Percentiles rank a stretch among this genome's conserved stretches.
Evolutionary conservation across 2,888 invertebrate species (phyloP).

Genomic region (Ctena decussata): DNA sequence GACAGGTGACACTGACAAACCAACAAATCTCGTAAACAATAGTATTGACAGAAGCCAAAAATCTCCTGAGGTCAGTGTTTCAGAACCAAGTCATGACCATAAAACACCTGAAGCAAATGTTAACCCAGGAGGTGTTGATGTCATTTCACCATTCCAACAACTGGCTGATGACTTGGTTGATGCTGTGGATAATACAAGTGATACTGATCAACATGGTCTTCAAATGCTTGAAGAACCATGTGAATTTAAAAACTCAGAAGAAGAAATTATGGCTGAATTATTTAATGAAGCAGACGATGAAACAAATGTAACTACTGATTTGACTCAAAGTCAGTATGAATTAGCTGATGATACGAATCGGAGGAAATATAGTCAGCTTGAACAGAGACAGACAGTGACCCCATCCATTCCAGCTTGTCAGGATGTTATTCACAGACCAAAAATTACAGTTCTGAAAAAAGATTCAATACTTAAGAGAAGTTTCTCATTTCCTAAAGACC

Average conservation of each 20-base stretch:
- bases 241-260: not conserved
- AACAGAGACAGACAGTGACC: too few species aligned
- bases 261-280: not conserved
- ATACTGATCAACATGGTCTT: not conserved
- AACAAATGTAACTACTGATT: too few species aligned
- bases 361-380: too few species aligned
- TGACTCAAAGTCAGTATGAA: too few species aligned
- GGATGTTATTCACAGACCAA: too few species aligned
- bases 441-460: not conserved
- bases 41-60: not conserved
- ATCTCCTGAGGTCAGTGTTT: not conserved
- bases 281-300: not conserved
- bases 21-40: not conserved
- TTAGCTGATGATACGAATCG: too few species aligned
- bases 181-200: not conserved
- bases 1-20: not conserved
- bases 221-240: not conserved
- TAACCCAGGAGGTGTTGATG: not conserved
- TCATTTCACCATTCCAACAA: slow-evolving; percentile 51
- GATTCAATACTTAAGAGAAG: not conserved
- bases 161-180: slow-evolving; percentile 16
- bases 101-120: not conserved
- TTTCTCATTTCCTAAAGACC: slow-evolving; percentile 3
- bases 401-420: too few species aligned
- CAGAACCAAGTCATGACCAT: too few species aligned